Conservation (phyloP, 2,797 vertebrate species). For the Ctenopoma multispine region DNA sequence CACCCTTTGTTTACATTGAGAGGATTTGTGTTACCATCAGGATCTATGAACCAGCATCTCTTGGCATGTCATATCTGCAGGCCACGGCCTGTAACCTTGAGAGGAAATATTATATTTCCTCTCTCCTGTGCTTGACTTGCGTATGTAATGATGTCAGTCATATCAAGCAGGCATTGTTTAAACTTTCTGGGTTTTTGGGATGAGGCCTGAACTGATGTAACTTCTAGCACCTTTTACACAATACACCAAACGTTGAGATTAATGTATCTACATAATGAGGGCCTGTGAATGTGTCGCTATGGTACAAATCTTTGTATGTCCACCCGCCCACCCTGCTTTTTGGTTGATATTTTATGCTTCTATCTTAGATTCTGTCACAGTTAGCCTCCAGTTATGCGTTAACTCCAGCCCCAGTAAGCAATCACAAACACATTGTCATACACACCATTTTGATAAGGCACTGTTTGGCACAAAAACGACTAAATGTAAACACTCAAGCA, state of each 20-base stretch:
- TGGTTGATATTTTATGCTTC: constrained; percentile 17
- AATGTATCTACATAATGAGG: background rate
- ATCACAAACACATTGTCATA: constrained; percentile 53
- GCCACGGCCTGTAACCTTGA: constrained; percentile 16
- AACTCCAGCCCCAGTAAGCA: constrained; percentile 54
- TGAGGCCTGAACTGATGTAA: constrained; percentile 22
- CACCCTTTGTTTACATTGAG: constrained; percentile 38
- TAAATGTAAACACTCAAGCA: constrained; percentile 50
- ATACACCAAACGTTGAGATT: constrained; percentile 2
- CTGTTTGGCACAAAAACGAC: constrained; percentile 36
- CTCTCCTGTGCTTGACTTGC: constrained; percentile 10
- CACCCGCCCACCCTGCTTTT: background rate
- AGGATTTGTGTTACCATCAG: constrained; percentile 30
- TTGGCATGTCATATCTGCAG: background rate
- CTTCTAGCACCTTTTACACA: constrained; percentile 22
- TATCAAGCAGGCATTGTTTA: constrained; percentile 50
- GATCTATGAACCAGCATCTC: constrained; percentile 17
- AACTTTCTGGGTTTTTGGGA: constrained; percentile 38
- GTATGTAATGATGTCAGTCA: constrained; percentile 60
- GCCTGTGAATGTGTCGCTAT: constrained; percentile 22
- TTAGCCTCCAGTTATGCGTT: constrained; percentile 31
- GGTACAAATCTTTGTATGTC: background rate
- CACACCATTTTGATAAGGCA: constrained; percentile 53
- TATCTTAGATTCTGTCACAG: constrained; percentile 43
- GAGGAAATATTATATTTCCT: constrained; percentile 63